Evolutionary conservation across 2,113 vertebrate genomes (phyloP), one percentile per base, ranked within the genome.

Genomic region (Emydura subglobosa): DNA sequence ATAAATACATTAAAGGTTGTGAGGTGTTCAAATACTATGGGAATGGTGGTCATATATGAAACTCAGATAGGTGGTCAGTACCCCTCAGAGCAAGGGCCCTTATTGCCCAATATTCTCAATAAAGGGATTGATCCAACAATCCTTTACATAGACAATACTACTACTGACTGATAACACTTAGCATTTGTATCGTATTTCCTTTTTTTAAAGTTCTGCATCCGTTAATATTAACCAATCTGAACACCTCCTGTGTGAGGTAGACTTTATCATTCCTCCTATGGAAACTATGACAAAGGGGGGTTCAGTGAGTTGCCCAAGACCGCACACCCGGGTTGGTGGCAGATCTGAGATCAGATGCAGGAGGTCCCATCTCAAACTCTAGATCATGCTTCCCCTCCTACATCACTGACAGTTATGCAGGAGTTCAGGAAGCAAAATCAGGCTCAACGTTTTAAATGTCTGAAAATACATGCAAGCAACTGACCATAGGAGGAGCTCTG

Each of bases 331-430:
- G 59, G 83, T 24, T 85, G 59, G 14, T 53, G 47, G 22, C 47
- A 87, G 34, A 65, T 61, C 9, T 53, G 83, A 42, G 11, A 31
- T 44, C 88, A 92, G 55, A 86, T 2, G 29, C 87, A 54, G 78
- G 5, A 34, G 29, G 68, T 85, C 57, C 13, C n/a, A 86, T 50
- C 29, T 83, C 79, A 86, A 79, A 49, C 3, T 14, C 51, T 51
- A 61, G 50, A 82, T 9, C 13, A 47, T 25, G 16, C 8, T 81
- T 44, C 34, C 44, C 25, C 27, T 88, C 29, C 88, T 79, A 76
- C 42, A 57, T 82, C 25, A 88, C 39, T 47, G 54, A 81, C 22
- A 93, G 85, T 80, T 29, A 53, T 0, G 0, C 47, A 49, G 12
- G 79, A 34, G 0, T 42, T 42, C 31, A 74, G 65, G 19, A 31